Evolutionary conservation across 2,113 vertebrate genomes (phyloP), one percentile per base, ranked within the genome.

Genomic region (Girardinichthys multiradiatus): DNA sequence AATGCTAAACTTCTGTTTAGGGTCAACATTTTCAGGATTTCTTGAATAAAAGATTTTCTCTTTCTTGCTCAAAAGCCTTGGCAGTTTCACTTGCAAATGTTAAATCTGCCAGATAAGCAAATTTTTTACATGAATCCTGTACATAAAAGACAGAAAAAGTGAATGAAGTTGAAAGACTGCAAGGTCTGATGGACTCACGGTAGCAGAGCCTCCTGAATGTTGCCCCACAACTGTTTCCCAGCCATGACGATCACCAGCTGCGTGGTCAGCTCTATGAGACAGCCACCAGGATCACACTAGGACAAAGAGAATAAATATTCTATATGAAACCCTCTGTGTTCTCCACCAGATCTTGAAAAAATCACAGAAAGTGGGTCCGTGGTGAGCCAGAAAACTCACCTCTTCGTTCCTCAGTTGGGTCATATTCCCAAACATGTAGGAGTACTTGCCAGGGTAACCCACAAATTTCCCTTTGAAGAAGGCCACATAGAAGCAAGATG

Each of bases 401-500:
- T 99, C 98, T 83, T 99, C 98, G n/a, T 97, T 98, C 87, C 98
- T 94, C 94, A 97, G 95, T 4, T 81, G 80, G 70, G 93, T 94
- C 93, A 87, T 90, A 1, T 76, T 70, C 57, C 86, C 92, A 68
- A 99, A 99, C 94, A 99, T 95, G 42, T 98, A 98, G 0, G 92
- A 94, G 80, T 99, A 99, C 24, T 92, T 69, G n/a, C 95, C 95
- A 0, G 98, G 98, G 57, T 94, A 95, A 14, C 98, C 98, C 72
- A 97, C 96, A 81, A 98, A 96, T 75, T 98, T 99, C 51, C 98
- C 98, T 93, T 99, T 99, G 90, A 99, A 99, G 92, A 99, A 99
- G 68, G 97, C 98, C 77, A 99, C 96, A 0, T 99, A 99, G 92
- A 99, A 99, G 86, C 97, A 99, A 58, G 98, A 98, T 4, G 98